Evolutionary conservation across 2,888 invertebrate genomes (phyloP).

Genomic region (Callosobruchus maculatus): DNA sequence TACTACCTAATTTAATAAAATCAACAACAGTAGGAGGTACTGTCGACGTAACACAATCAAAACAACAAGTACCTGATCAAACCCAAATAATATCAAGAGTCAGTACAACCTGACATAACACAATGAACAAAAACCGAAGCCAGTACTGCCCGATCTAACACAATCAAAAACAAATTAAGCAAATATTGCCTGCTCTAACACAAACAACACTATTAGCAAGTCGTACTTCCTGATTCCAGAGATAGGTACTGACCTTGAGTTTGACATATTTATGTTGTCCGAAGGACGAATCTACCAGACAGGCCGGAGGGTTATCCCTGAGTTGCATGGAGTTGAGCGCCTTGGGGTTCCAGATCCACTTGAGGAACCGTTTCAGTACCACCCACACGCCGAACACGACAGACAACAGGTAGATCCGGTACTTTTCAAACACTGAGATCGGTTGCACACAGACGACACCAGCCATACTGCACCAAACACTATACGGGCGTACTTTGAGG

Average conservation of each 20-base stretch:
- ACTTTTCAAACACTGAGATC: conserved; percentile 50
- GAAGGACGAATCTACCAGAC: conserved; percentile 56
- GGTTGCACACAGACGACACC: conserved; percentile 45
- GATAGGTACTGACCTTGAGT: conserved; percentile 54
- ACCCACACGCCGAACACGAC: conserved; percentile 54
- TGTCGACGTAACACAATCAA: no score
- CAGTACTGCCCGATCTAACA: no score
- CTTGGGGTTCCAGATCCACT: conserved; percentile 53
- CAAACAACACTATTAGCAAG: not conserved
- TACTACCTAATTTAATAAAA: no score
- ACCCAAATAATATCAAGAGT: no score
- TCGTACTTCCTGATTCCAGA: not conserved
- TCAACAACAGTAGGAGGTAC: no score
- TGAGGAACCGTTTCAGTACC: conserved; percentile 49
- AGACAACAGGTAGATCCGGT: conserved; percentile 52
- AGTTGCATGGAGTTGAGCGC: conserved; percentile 43
- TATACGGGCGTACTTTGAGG: not conserved
- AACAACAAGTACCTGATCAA: no score
- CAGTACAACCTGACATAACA: no score
- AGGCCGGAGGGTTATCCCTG: conserved; percentile 58
- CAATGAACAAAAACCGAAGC: no score
- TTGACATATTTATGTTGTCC: conserved; percentile 64
- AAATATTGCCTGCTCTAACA: no score
- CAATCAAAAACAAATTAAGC: no score
- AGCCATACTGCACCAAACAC: conserved; percentile 5